A percentile compares a stretch with the other conserved stretches of the same genome.
Conservation (phyloP, 1,140 invertebrate species). For the Ceratina calcarata region DNA sequence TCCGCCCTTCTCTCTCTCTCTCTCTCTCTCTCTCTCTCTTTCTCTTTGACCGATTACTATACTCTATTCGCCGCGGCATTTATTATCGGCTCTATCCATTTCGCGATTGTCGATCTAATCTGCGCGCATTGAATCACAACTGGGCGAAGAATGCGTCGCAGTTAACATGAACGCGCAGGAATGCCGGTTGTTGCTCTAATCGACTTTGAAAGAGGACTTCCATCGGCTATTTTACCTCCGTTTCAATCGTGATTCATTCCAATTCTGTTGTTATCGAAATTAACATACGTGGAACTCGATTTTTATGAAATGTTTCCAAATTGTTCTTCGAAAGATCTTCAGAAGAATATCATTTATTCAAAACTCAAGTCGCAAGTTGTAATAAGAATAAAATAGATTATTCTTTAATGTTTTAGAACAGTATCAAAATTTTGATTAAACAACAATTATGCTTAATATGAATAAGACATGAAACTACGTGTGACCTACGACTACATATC, state of each 20-base stretch:
- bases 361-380: no score
- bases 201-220: constrained; percentile 6
- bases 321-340: no score
- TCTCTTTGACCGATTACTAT: constrained; percentile 10
- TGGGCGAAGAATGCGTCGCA: constrained; percentile 46
- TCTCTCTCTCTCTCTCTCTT: constrained; percentile 26
- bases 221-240: neutral
- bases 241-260: neutral
- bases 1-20: constrained; percentile 27
- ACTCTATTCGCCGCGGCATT: constrained; percentile 4
- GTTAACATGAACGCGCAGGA: constrained; percentile 34
- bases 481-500: no score
- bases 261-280: neutral
- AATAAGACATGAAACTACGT: no score
- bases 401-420: no score
- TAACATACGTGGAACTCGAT: neutral
- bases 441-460: no score
- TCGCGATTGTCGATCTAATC: constrained; percentile 52
- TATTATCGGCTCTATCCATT: constrained; percentile 44
- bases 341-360: no score
- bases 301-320: no score
- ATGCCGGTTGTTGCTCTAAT: constrained; percentile 23
- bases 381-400: no score
- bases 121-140: constrained; percentile 41
- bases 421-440: no score